Evolutionary conservation across 2,888 invertebrate species (phyloP).

Genomic region (Masnerella sp.): DNA sequence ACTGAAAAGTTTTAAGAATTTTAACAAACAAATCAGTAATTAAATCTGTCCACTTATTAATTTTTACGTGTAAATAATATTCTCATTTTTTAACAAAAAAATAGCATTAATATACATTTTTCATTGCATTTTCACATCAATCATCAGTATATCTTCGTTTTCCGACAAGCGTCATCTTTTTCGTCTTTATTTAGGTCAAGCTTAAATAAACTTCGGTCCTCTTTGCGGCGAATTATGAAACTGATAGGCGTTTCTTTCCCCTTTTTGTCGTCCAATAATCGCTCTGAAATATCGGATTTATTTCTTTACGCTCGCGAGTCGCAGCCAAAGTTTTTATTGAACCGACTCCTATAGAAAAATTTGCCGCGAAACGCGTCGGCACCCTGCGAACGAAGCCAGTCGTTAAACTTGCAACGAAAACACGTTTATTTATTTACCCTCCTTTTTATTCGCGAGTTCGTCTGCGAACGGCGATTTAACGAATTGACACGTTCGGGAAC

Average conservation of each 20-base stretch:
- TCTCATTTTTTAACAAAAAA: no score
- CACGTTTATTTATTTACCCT: slow-evolving; percentile 21
- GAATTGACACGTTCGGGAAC: slow-evolving; percentile 39
- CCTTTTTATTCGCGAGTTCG: slow-evolving; percentile 10
- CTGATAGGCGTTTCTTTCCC: slow-evolving; percentile 13
- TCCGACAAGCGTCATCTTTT: no score
- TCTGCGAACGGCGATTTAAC: slow-evolving; percentile 10
- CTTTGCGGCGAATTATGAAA: slow-evolving; percentile 2
- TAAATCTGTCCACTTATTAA: no score
- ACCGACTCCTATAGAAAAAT: slow-evolving; percentile 14
- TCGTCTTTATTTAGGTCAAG: no score
- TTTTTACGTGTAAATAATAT: no score
- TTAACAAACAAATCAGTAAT: no score
- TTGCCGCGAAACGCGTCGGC: slow-evolving; percentile 19
- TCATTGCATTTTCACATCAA: no score
- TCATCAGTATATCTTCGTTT: no score
- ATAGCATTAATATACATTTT: no score
- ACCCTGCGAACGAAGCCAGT: slow-evolving; percentile 31
- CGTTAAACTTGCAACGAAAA: slow-evolving; percentile 33
- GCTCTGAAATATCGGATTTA: slow-evolving; percentile 10
- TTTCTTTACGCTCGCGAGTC: slow-evolving; percentile 32
- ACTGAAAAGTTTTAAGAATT: no score
- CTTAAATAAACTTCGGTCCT: no score
- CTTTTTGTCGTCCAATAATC: slow-evolving; percentile 18
- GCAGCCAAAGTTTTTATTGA: slow-evolving; percentile 28